Evolutionary conservation across 2,888 invertebrate species (phyloP), one percentile per base, ranked within the genome.

Genomic region (Dioctria rufipes): DNA sequence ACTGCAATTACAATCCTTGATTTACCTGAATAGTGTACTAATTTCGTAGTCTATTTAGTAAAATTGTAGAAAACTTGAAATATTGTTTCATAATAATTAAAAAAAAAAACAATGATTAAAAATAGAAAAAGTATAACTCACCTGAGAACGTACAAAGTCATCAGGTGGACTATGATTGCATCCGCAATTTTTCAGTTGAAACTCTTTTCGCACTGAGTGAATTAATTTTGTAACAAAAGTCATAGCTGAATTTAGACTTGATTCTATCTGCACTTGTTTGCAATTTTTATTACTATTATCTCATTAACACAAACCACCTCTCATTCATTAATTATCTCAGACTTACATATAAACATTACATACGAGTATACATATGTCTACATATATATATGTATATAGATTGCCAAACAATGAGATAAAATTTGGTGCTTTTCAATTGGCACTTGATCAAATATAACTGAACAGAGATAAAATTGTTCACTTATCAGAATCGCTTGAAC

Each of bases 121-220:
- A 46, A 63, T 25, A 63, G 9, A 46, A 46, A 54, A 3, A 54
- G n/a, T 2, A 11, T 11, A 11, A n/a, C 11, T 83, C 85, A 87
- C 89, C 87, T 88, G 87, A 37, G 88, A 89, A 83, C 86, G 86
- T 82, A 88, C 87, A 84, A 89, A 89, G 75, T 87, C 84, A 66
- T 88, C 88, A 13, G 86, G 85, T 69, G 86, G 85, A 69, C 84
- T 83, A 81, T 86, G 86, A 66, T 86, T 83, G 66, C 88, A 88
- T 42, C 88, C 86, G 81, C 88, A 89, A 69, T 86, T 86, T 49
- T 86, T 86, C 2, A 85, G 84, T 9, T 85, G 83, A 78, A 89
- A 87, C 83, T 89, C 89, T 75, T 88, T 88, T 73, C 84, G 85
- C 1, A 88, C 86, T 6, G 88, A 86, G 82, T 87, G 86, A 4